These are phyloP conservation scores for Colletes gigas DNA, from an alignment of 1,140 invertebrate species.

Conservation along the genomic window DNA sequence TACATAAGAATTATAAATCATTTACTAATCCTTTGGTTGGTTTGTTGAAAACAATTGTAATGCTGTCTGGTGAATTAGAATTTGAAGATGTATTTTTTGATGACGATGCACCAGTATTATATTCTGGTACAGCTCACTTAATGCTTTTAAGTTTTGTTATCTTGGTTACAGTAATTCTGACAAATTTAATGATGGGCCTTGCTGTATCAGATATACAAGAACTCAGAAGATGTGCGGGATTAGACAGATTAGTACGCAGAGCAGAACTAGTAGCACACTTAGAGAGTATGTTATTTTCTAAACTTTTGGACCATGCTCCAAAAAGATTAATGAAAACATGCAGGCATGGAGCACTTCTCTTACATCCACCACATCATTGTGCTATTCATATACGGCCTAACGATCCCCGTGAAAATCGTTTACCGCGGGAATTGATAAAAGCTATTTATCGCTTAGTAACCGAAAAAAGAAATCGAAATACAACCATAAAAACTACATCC, in stretches of 20 bases:
- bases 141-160: constrained; percentile 90
- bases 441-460: constrained; percentile 88
- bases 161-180: constrained; percentile 91
- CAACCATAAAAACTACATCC: constrained; percentile 74
- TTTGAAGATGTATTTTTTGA: constrained; percentile 92
- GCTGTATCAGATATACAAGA: constrained; percentile 92
- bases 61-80: constrained; percentile 94
- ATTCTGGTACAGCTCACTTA: constrained; percentile 87
- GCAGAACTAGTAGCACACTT: constrained; percentile 90
- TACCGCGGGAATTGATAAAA: constrained; percentile 88
- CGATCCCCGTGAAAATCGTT: constrained; percentile 88
- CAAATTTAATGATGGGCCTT: constrained; percentile 91
- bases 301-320: constrained; percentile 85
- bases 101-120: constrained; percentile 81
- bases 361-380: constrained; percentile 87
- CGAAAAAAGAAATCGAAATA: constrained; percentile 83
- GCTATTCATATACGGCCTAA: constrained; percentile 88
- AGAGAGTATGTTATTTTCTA: constrained; percentile 91
- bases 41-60: constrained; percentile 90
- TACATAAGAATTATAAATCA: constrained; percentile 88
- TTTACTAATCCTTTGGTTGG: constrained; percentile 84
- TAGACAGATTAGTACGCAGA: constrained; percentile 89
- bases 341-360: constrained; percentile 86
- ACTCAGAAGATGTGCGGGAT: constrained; percentile 89
- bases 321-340: constrained; percentile 84